These are phyloP conservation scores for Calycopis cecrops DNA, from an alignment of 1,140 invertebrate species.

Conservation along the genomic window DNA sequence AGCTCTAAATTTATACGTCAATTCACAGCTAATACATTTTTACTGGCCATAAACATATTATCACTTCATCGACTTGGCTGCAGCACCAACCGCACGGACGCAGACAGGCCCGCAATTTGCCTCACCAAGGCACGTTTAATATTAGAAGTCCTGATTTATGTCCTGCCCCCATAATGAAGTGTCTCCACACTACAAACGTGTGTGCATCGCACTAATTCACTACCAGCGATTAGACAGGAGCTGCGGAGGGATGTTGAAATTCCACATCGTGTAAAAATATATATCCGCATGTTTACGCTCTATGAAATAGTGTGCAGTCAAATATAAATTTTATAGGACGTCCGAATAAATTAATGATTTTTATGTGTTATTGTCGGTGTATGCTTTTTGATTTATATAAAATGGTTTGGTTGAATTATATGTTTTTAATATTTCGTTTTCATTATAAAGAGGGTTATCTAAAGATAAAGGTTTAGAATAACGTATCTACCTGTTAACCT, in stretches of 20 bases:
- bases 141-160: constrained; percentile 76
- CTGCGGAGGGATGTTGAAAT: constrained; percentile 34
- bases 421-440: no score
- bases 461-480: no score
- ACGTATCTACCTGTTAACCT: no score
- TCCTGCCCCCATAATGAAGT: constrained; percentile 72
- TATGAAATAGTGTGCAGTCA: neutral
- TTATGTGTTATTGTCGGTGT: neutral
- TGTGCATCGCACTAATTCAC: constrained; percentile 67
- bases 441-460: no score
- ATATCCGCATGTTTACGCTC: constrained; percentile 28
- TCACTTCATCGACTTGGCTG: constrained; percentile 39
- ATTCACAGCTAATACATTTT: constrained; percentile 37
- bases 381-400: no score
- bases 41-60: constrained; percentile 39
- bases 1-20: constrained; percentile 28
- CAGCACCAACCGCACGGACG: constrained; percentile 39
- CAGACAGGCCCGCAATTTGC: constrained; percentile 64
- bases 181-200: constrained; percentile 66
- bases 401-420: no score
- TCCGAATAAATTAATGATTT: neutral
- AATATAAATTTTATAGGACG: neutral
- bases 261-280: constrained; percentile 32
- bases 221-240: constrained; percentile 54
- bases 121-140: constrained; percentile 73